Base-by-base conservation (phyloP, 1,140 invertebrate species). In the Drosophila tani region DNA sequence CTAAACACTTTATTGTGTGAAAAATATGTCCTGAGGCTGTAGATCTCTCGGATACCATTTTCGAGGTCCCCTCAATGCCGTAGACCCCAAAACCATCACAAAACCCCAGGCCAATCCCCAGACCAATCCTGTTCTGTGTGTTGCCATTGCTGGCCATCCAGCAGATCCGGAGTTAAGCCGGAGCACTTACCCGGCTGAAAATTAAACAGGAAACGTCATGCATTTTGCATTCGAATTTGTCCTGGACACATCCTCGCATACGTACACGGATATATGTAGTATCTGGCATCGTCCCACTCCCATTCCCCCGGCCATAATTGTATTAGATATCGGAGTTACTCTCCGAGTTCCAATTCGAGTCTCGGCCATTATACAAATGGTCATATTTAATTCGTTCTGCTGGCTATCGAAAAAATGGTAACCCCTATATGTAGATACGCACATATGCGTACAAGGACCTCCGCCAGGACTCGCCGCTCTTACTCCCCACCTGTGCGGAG, bases 371-470 rank as follows among this genome's bases (percentile, higher is more conserved):
- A 91, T 75, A 88, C 88, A 91, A 91, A 91, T 91, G 82, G 81
- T 81, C 90, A 90, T 90, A 91, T 86, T 81, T 88, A 88, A 91
- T 91, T 91, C 84, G 90, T 91, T 91, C 75, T 88, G 85, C 82
- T 77, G 82, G 79, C 84, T 75, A 90, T 90, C 81, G 85, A 84
- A 74, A 87, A 83, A 83, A 80, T 56, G 41, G 60, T 58, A 49
- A 46, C 47, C 57, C 59, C 58, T 41, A 62, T 60, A 71, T 57
- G 45, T 27, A 69, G 62, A 64, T 71, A 63, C 46, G 40, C 69
- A 58, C 29, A 53, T 65, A 75, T 68, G 50, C 58, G 59, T 66
- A 47, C 24, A 47, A 56, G 53, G 53, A 56, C 50, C 60, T 50
- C 63, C 15, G 35, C 66, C 45, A 46, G 41, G 46, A 12, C 32